phyloP scores from a whole-genome alignment of 1,140 invertebrate genomes.

The Heliothis subflexa region DNA sequence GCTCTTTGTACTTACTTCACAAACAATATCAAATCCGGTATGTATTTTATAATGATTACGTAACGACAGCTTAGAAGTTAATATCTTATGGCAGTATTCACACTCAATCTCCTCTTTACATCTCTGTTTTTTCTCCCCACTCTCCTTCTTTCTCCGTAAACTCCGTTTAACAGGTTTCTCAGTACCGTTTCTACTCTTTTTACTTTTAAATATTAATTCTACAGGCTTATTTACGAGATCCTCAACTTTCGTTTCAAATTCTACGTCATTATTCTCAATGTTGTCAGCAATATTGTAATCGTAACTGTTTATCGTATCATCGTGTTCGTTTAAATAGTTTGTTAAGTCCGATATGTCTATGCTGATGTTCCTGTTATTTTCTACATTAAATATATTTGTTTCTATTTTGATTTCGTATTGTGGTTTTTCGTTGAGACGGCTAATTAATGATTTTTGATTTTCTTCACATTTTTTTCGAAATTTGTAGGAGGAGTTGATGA shows the following conservation, averaged over 20 bases:
- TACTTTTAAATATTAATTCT: conserved; percentile 55
- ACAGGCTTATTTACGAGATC: conserved; percentile 46
- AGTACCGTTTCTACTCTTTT: conserved; percentile 48
- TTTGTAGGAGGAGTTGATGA: conserved; percentile 71
- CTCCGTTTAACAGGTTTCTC: conserved; percentile 48
- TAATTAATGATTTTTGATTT: conserved; percentile 58
- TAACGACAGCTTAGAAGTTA: conserved; percentile 73
- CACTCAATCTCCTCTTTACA: conserved; percentile 72
- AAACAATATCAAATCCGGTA: conserved; percentile 79
- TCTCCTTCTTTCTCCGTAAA: conserved; percentile 47
- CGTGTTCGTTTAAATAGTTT: conserved; percentile 49
- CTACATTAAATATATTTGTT: conserved; percentile 51
- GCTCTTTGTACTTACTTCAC: conserved; percentile 64
- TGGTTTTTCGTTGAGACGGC: conserved; percentile 49
- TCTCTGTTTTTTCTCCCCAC: conserved; percentile 56
- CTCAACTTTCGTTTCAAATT: conserved; percentile 46
- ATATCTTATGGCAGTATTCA: conserved; percentile 78
- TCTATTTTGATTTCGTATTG: conserved; percentile 62
- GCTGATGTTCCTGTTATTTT: conserved; percentile 42
- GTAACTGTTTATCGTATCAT: neutral
- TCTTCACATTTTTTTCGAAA: conserved; percentile 72
- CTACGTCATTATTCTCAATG: conserved; percentile 49
- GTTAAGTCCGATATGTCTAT: conserved; percentile 66
- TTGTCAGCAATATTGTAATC: neutral
- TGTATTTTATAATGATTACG: conserved; percentile 81